Evolutionary conservation across 1,140 invertebrate genomes (phyloP), one percentile per base, ranked within the genome.

Genomic region (Gonioctena quinquepunctata): DNA sequence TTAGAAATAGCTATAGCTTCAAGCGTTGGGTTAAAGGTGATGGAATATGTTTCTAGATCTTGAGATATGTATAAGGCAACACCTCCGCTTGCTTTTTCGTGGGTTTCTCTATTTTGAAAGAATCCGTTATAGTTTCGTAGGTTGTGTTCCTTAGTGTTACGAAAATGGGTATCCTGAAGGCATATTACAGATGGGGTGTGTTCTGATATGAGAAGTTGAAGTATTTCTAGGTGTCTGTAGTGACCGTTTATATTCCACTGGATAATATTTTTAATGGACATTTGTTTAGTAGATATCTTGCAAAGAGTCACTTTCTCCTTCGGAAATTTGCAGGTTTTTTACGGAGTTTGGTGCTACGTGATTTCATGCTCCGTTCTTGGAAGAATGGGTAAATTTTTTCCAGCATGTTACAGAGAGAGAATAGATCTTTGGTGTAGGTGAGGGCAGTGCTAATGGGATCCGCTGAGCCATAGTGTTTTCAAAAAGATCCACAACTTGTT

Each of bases 181-280:
- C 67, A 68, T 1, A 68, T 27, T 5, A 68, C 21, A 25, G 48
- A 33, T 3, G 59, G 57, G 8, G 21, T 5, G 16, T 50, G 59
- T 27, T 68, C 67, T n/a, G 13, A 21, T 11, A 62, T 48, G 16
- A 68, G 33, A 13, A 42, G 7, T 68, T 68, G 28, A 0, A 68
- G 48, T 52, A 27, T 61, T 49, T 59, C 57, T 6, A 68, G 57
- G n/a, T 27, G 59, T n/a, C 16, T 54, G 48, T 62, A 68, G 49
- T 60, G 52, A 11, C 57, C 59, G 48, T 59, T 33, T n/a, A 25
- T 28, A 33, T 68, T 68, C 67, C 67, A 68, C 23, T 68, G 67
- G 3, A 68, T 19, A 19, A 54, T 54, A n/a, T n/a, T n/a, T n/a
- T n/a, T n/a, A n/a, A n/a, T n/a, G n/a, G n/a, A n/a, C n/a, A n/a